These are phyloP conservation scores for Brachypodius melanocephalos DNA, from an alignment of 2,113 vertebrate genomes.

Conservation along the genomic window DNA sequence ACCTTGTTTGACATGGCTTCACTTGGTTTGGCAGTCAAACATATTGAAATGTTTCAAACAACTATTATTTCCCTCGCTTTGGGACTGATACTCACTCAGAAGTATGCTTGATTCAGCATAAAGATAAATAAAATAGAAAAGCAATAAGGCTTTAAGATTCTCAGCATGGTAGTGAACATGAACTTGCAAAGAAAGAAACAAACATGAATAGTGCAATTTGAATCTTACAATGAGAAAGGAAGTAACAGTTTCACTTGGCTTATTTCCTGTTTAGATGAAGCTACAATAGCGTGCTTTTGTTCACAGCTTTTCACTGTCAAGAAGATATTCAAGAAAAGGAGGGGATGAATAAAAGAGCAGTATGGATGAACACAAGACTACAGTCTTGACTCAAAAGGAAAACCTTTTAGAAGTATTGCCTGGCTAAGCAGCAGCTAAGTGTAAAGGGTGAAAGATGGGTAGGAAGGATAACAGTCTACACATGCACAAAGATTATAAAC, in stretches of 20 bases:
- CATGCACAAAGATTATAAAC: neutral
- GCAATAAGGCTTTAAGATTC: neutral
- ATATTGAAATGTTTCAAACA: neutral
- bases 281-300: neutral
- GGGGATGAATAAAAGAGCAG: neutral
- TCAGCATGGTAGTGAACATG: neutral
- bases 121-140: neutral
- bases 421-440: neutral
- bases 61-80: neutral
- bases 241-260: neutral
- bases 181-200: neutral
- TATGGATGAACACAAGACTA: neutral
- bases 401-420: neutral
- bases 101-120: neutral
- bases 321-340: neutral
- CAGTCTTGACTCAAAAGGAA: neutral
- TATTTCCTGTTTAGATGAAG: neutral
- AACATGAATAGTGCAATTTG: neutral
- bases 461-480: neutral
- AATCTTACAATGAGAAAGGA: neutral
- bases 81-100: neutral
- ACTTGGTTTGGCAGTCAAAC: neutral
- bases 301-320: neutral
- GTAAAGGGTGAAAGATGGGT: neutral
- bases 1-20: neutral